These are phyloP conservation scores for Machimus atricapillus DNA, from an alignment of 2,888 invertebrate genomes.

Conservation along the genomic window DNA sequence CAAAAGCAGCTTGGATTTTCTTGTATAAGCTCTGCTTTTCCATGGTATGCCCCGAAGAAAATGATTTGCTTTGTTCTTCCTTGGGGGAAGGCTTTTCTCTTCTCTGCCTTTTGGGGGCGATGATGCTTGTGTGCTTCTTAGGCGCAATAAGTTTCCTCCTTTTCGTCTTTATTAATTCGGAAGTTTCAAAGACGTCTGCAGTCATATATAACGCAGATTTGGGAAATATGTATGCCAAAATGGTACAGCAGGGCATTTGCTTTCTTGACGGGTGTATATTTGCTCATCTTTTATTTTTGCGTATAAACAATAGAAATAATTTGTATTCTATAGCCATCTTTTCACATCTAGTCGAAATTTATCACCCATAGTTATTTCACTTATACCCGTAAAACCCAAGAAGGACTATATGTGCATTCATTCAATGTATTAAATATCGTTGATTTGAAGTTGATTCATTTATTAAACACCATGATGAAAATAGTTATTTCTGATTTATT, in stretches of 20 bases:
- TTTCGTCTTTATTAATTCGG: background rate
- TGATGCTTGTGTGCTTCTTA: background rate
- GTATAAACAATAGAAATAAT: background rate
- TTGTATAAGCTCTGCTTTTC: background rate
- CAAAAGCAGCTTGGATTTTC: background rate
- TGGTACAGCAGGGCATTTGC: background rate
- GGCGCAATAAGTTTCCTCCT: background rate
- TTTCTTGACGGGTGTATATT: background rate
- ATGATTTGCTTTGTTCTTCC: background rate
- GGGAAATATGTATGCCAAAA: background rate
- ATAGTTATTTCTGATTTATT: too few relatives aligned
- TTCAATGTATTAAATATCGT: too few relatives aligned
- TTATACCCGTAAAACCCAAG: background rate
- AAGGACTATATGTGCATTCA: too few relatives aligned
- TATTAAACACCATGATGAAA: too few relatives aligned
- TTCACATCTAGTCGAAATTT: background rate
- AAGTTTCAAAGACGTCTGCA: background rate
- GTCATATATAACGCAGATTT: background rate
- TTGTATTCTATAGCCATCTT: background rate
- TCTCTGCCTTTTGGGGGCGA: background rate
- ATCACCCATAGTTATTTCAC: background rate
- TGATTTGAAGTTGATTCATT: too few relatives aligned
- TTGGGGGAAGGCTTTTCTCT: background rate
- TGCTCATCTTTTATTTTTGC: background rate
- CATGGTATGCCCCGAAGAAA: background rate